phyloP scores from a whole-genome alignment of 1,140 invertebrate species.

The Coenobita brevimanus region DNA sequence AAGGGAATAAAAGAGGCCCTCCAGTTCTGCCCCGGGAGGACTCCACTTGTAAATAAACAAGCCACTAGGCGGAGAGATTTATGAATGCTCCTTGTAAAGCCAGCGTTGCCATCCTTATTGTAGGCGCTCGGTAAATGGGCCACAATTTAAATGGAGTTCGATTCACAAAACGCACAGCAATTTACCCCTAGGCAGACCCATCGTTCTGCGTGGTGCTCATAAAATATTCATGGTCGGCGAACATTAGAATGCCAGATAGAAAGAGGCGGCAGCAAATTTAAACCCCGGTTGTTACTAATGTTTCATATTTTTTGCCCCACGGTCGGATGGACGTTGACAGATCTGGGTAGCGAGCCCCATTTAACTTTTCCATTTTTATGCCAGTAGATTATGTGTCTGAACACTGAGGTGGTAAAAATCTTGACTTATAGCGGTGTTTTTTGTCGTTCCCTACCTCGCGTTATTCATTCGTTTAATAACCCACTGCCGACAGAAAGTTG shows the following conservation, averaged over 20 bases:
- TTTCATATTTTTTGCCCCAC: constrained; percentile 32
- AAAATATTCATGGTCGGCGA: constrained; percentile 45
- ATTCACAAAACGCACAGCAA: constrained; percentile 43
- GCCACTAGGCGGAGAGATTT: neutral
- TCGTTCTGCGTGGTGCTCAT: neutral
- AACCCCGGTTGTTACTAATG: constrained; percentile 14
- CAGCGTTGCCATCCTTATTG: constrained; percentile 1
- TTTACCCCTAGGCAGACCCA: constrained; percentile 24
- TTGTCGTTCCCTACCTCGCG: neutral
- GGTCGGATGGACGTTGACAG: constrained; percentile 43
- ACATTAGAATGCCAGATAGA: constrained; percentile 40
- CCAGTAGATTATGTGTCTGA: constrained; percentile 11
- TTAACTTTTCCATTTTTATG: constrained; percentile 31
- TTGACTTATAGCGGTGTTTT: neutral
- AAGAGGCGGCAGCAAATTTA: constrained; percentile 37
- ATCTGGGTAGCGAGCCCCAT: neutral
- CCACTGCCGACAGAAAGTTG: neutral
- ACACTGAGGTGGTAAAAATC: neutral
- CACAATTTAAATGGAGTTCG: constrained; percentile 41
- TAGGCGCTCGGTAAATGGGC: constrained; percentile 16
- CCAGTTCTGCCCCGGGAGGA: neutral
- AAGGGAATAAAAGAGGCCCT: neutral
- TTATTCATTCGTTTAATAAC: constrained; percentile 11
- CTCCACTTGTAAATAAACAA: constrained; percentile 26
- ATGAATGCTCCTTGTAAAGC: neutral